Conservation (phyloP, 23 tunicate species). For the Pegea sp. region DNA sequence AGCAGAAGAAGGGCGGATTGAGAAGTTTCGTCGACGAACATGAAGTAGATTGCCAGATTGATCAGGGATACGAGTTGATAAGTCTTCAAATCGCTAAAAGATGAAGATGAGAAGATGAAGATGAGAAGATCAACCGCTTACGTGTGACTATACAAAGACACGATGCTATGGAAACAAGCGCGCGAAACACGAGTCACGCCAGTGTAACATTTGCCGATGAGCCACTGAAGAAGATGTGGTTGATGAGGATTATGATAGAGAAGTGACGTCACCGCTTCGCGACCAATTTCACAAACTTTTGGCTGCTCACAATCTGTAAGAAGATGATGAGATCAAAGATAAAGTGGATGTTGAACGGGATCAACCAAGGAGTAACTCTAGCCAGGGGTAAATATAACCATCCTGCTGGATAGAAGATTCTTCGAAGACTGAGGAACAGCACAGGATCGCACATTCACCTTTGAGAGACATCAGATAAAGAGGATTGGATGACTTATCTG, state of each 20-base stretch:
- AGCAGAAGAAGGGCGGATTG: constrained; percentile 43
- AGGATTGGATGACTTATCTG: not conserved
- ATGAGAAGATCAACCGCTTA: constrained; percentile 13
- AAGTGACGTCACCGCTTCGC: constrained; percentile 31
- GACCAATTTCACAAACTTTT: constrained; percentile 18
- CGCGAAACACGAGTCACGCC: constrained; percentile 22
- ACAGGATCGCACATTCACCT: constrained; percentile 60
- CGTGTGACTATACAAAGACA: constrained; percentile 16
- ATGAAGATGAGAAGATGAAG: too few species aligned
- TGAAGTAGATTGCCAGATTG: constrained; percentile 33
- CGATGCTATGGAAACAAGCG: constrained; percentile 47
- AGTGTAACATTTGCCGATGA: constrained; percentile 68
- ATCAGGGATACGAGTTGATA: constrained; percentile 10
- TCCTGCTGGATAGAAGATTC: constrained; percentile 7
- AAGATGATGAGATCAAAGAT: not conserved
- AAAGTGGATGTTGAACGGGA: not conserved
- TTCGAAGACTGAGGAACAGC: constrained; percentile 62
- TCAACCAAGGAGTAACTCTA: constrained; percentile 61
- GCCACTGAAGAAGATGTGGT: constrained; percentile 21
- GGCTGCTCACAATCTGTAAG: constrained; percentile 27
- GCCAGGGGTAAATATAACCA: constrained; percentile 50
- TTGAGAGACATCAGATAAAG: constrained; percentile 21
- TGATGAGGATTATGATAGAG: constrained; percentile 25
- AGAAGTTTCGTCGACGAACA: constrained; percentile 17
- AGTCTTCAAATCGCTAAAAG: not conserved